phyloP scores from a whole-genome alignment of 2,888 invertebrate genomes.

The Cistogaster globosa region DNA sequence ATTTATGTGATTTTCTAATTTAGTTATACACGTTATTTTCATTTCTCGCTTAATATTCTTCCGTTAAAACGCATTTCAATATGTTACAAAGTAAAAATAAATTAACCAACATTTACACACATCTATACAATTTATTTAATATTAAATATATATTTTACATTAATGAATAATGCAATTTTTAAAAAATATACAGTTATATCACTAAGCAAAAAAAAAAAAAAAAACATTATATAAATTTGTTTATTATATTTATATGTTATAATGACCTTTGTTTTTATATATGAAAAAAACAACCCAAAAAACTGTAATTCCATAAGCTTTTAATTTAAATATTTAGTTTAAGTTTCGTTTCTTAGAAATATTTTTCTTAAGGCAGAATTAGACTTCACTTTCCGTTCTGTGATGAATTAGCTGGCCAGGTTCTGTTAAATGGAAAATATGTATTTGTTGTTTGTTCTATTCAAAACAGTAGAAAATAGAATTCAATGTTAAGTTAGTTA shows the following conservation, averaged over 20 bases:
- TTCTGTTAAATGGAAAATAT: too few species aligned
- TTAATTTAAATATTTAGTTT: conserved; percentile 71
- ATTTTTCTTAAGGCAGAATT: conserved; percentile 72
- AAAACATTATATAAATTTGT: conserved; percentile 49
- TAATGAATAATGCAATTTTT: conserved; percentile 60
- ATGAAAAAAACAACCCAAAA: conserved; percentile 49
- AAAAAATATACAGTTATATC: conserved; percentile 52
- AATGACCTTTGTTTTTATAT: conserved; percentile 46
- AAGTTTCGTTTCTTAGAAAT: conserved; percentile 72
- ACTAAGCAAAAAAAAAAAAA: conserved; percentile 24
- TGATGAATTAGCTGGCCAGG: too few species aligned
- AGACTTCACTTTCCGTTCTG: too few species aligned
- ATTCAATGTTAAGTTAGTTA: too few species aligned
- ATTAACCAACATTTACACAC: conserved; percentile 37
- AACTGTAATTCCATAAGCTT: conserved; percentile 74
- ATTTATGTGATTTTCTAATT: too few species aligned
- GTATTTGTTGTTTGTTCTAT: too few species aligned
- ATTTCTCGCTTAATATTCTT: neutral
- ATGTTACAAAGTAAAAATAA: conserved; percentile 28
- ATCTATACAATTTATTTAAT: conserved; percentile 28
- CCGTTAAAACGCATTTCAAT: conserved; percentile 45
- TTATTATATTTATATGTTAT: conserved; percentile 26
- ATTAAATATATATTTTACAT: conserved; percentile 43
- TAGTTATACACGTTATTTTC: too few species aligned
- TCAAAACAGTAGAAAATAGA: too few species aligned